These are phyloP conservation scores for Melanaphis sacchari DNA, from an alignment of 1,140 invertebrate species.

Conservation along the genomic window DNA sequence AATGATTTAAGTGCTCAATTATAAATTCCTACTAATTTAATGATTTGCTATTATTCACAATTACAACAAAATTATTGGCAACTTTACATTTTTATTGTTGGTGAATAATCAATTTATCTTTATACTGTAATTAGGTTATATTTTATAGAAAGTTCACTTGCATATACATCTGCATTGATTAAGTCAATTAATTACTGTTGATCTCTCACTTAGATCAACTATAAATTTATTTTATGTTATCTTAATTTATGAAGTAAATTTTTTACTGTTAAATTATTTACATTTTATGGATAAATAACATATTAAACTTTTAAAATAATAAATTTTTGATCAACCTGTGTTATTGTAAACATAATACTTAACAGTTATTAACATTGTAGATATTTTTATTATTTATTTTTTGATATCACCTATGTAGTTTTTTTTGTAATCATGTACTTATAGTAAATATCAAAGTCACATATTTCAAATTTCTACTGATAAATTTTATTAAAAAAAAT, in stretches of 20 bases:
- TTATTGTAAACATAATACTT: neutral
- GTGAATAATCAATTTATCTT: neutral
- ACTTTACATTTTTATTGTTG: neutral
- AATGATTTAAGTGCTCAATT: neutral
- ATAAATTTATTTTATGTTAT: neutral
- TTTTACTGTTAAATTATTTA: neutral
- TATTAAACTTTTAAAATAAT: neutral
- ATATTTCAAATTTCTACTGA: neutral
- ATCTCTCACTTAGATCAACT: neutral
- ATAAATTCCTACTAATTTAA: neutral
- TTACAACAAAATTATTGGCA: neutral
- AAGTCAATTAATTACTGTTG: neutral
- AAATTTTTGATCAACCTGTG: neutral
- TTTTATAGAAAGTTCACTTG: neutral
- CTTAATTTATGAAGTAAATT: neutral
- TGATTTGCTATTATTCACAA: neutral
- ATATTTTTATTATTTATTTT: neutral
- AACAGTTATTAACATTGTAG: neutral
- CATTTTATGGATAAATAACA: neutral
- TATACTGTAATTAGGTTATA: neutral
- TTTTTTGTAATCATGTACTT: neutral
- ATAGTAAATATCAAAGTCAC: neutral
- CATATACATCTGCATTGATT: neutral
- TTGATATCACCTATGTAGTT: neutral
- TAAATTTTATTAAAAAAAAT: neutral